phyloP scores from a whole-genome alignment of 2,113 vertebrate genomes.

The Herpailurus yagouaroundi region DNA sequence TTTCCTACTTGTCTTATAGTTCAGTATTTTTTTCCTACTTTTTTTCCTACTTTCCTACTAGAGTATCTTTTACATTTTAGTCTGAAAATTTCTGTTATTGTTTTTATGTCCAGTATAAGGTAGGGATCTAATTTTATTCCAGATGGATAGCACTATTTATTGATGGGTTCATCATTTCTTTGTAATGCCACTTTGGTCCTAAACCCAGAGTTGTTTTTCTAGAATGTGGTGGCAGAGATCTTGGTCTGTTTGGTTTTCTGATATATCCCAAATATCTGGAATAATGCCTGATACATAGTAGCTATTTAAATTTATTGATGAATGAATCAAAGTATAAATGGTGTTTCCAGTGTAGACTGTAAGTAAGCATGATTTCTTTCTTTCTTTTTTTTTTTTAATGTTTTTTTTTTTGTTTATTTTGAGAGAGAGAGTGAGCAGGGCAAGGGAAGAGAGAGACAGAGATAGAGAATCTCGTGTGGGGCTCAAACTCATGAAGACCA shows the following conservation, averaged over 20 bases:
- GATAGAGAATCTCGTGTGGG: too few relatives aligned
- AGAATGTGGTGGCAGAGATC: neutral
- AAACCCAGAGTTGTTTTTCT: neutral
- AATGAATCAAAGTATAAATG: neutral
- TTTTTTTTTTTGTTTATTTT: too few relatives aligned
- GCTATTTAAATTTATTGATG: neutral
- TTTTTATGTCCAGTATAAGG: neutral
- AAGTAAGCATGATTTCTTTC: neutral
- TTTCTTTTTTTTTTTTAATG: too few relatives aligned
- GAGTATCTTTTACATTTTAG: neutral
- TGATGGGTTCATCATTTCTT: neutral
- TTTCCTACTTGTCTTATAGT: neutral
- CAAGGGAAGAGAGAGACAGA: too few relatives aligned
- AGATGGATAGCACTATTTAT: neutral
- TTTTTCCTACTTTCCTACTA: neutral
- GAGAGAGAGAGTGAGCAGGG: too few relatives aligned
- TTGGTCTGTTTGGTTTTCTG: neutral
- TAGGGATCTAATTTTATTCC: conserved; percentile 8
- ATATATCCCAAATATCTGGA: neutral
- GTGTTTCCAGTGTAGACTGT: neutral
- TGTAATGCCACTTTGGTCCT: neutral
- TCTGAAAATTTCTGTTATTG: neutral
- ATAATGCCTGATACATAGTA: neutral
- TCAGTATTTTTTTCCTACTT: neutral
- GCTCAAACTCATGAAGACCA: too few relatives aligned